Percentiles rank a stretch among this genome's conserved stretches.
Conservation (phyloP, 2,797 vertebrate species). For the Loriculus beryllinus region DNA sequence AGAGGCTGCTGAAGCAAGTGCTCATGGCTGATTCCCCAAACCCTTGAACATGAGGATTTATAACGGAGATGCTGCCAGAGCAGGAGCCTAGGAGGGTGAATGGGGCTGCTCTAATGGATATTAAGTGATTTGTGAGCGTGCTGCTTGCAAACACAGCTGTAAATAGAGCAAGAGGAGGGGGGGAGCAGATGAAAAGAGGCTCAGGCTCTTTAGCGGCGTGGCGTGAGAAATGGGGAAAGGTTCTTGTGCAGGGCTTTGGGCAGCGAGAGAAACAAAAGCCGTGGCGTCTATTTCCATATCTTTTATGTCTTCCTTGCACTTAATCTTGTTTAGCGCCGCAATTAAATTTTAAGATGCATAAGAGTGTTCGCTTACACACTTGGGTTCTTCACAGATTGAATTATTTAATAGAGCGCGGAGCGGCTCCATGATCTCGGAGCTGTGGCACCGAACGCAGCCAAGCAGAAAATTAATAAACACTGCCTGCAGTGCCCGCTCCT, state of each 20-base stretch:
- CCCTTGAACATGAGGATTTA: slow-evolving; percentile 25
- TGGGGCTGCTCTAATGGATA: slow-evolving; percentile 63
- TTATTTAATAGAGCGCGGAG: slow-evolving; percentile 76
- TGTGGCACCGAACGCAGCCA: slow-evolving; percentile 51
- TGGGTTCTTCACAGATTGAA: slow-evolving; percentile 70
- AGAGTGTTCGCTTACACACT: slow-evolving; percentile 63
- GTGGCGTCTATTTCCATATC: slow-evolving; percentile 51
- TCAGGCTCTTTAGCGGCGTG: slow-evolving; percentile 12
- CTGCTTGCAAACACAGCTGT: slow-evolving; percentile 69
- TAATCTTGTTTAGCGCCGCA: slow-evolving; percentile 70
- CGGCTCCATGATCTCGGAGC: slow-evolving; percentile 50
- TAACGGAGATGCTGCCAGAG: neutral
- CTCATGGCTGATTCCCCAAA: neutral
- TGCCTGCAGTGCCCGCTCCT: neutral
- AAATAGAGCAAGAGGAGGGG: slow-evolving; percentile 14
- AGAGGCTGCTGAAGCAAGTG: neutral
- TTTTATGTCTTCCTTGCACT: slow-evolving; percentile 64
- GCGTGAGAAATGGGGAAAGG: slow-evolving; percentile 39
- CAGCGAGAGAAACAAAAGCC: slow-evolving; percentile 52
- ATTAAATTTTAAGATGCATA: slow-evolving; percentile 77
- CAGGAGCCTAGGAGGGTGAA: slow-evolving; percentile 39
- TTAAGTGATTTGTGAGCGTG: slow-evolving; percentile 68
- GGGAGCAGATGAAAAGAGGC: slow-evolving; percentile 7
- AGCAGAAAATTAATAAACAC: slow-evolving; percentile 76
- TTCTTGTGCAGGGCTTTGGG: neutral